phyloP scores from a whole-genome alignment of 2,113 vertebrate genomes.

The Odontophorus gujanensis region DNA sequence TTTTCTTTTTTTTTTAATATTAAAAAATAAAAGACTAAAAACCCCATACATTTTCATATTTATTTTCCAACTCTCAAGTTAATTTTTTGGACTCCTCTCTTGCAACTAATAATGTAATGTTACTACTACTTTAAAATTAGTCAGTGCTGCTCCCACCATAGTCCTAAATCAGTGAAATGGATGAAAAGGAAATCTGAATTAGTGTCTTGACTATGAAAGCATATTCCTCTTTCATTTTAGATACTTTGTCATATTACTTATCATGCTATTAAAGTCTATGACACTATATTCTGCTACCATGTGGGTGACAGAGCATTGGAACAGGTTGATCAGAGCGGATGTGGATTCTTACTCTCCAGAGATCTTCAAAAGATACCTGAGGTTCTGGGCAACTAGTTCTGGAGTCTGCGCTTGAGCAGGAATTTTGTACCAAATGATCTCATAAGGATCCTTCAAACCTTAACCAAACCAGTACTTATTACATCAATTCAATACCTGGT shows the following conservation, averaged over 20 bases:
- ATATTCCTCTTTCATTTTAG: background rate
- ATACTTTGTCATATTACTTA: background rate
- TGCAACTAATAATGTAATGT: background rate
- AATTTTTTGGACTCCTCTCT: background rate
- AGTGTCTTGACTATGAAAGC: background rate
- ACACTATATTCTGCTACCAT: background rate
- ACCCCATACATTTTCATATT: too few species aligned
- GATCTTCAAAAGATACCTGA: too few species aligned
- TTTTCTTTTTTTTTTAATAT: background rate
- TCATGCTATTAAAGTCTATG: background rate
- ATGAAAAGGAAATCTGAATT: background rate
- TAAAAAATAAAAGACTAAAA: background rate
- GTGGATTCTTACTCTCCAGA: too few species aligned
- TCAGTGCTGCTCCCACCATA: background rate
- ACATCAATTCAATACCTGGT: too few species aligned
- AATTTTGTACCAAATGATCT: background rate
- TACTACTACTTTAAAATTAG: background rate
- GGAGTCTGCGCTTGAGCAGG: background rate
- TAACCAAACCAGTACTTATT: too few species aligned
- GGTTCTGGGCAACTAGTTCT: too few species aligned
- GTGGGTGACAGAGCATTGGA: background rate
- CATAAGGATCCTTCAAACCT: background rate
- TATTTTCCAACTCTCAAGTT: background rate
- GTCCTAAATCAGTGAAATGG: background rate
- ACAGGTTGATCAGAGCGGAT: background rate